These are phyloP conservation scores for Alligator mississippiensis DNA, from an alignment of 2,113 vertebrate genomes.

Conservation along the genomic window DNA sequence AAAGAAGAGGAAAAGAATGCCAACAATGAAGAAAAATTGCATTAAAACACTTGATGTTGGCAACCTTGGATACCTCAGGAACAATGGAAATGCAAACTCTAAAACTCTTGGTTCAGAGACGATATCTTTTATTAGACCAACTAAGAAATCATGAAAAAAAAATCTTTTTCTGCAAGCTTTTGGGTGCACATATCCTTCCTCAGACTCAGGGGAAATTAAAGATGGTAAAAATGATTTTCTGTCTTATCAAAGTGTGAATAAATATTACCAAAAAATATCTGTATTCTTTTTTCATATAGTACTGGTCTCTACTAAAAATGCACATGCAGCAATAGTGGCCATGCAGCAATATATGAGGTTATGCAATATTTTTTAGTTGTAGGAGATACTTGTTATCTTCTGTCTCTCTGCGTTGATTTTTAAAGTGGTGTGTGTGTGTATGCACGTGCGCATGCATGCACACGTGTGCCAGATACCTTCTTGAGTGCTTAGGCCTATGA, in stretches of 20 bases:
- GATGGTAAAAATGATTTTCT: neutral
- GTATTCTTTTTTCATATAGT: neutral
- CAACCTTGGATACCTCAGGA: neutral
- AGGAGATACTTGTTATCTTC: neutral
- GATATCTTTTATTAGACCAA: neutral
- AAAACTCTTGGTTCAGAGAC: too few relatives aligned
- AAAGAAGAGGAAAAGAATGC: neutral
- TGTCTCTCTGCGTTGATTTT: neutral
- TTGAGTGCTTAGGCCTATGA: neutral
- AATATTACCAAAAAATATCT: neutral
- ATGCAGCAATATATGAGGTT: neutral
- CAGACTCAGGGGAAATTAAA: too few relatives aligned
- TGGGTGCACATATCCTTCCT: too few relatives aligned
- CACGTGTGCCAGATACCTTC: neutral
- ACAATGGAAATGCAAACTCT: neutral
- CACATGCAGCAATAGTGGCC: neutral
- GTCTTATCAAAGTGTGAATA: neutral
- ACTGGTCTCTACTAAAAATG: neutral
- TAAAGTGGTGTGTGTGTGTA: neutral
- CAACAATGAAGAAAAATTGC: neutral
- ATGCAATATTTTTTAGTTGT: neutral
- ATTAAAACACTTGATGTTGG: neutral
- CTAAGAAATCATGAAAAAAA: neutral
- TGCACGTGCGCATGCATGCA: too few relatives aligned
- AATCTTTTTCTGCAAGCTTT: too few relatives aligned